A percentile compares a stretch with the other conserved stretches of the same genome.
phyloP scores from a whole-genome alignment of 2,888 invertebrate species.

The Stenodema calcarata region DNA sequence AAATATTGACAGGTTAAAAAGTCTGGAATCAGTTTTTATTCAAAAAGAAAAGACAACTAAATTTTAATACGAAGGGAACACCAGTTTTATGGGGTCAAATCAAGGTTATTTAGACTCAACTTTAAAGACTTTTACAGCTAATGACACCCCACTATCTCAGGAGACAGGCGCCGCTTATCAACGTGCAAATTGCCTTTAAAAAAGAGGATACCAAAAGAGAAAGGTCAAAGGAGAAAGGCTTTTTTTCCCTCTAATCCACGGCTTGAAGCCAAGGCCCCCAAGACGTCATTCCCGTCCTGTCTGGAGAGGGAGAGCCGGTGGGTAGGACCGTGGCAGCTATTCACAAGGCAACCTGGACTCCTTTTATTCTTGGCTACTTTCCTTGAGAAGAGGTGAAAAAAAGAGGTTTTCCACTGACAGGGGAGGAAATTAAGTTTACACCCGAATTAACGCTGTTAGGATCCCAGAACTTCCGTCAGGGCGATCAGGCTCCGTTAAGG shows the following conservation, averaged over 20 bases:
- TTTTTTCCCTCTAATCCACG: not conserved
- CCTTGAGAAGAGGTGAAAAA: not conserved
- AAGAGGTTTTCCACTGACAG: not conserved
- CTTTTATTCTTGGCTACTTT: not conserved
- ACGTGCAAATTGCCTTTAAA: not conserved
- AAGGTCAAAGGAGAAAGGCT: not conserved
- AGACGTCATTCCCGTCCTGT: no score
- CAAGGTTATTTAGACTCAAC: not conserved
- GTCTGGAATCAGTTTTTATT: not conserved
- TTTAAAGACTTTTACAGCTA: not conserved
- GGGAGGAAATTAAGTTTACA: not conserved
- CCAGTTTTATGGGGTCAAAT: not conserved
- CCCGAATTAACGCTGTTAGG: slow-evolving; percentile 11
- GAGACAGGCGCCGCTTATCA: not conserved
- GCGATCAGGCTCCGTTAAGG: not conserved
- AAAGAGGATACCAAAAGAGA: not conserved
- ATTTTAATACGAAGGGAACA: not conserved
- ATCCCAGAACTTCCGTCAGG: not conserved
- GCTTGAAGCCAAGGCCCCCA: not conserved
- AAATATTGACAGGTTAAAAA: not conserved
- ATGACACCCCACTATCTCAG: not conserved
- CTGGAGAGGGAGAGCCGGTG: no score
- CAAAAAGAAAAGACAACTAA: not conserved
- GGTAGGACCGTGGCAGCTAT: no score
- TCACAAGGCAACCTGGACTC: not conserved